Conservation (phyloP, 2,113 vertebrate species). For the Prunella fulvescens region DNA sequence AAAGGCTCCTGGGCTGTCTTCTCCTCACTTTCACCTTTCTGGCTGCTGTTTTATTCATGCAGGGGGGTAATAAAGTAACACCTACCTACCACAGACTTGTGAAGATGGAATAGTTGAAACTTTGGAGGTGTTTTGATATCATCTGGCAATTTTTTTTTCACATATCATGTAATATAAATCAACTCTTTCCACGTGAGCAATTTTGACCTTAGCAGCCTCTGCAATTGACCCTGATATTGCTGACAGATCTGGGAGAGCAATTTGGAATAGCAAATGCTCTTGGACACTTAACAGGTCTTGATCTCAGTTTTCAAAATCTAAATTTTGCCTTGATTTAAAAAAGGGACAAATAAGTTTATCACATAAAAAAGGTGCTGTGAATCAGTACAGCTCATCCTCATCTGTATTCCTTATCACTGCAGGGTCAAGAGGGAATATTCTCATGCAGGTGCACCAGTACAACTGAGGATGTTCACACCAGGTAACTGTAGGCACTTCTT, state of each 20-base stretch:
- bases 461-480: not conserved
- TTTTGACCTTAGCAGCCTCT: constrained; percentile 39
- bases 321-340: not conserved
- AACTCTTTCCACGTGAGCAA: not conserved
- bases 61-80: not conserved
- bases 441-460: not conserved
- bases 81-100: not conserved
- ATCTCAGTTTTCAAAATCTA: not conserved
- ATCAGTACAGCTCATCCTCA: not conserved
- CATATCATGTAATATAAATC: not conserved
- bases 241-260: not conserved
- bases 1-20: not conserved
- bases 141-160: not conserved
- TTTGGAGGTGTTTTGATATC: not conserved
- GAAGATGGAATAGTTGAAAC: constrained; percentile 28
- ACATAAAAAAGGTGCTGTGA: not conserved
- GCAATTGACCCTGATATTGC: constrained; percentile 8
- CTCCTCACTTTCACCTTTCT: not conserved
- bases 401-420: not conserved
- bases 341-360: not conserved
- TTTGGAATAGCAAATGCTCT: constrained; percentile 5
- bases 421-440: not conserved
- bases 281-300: not conserved
- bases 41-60: not conserved
- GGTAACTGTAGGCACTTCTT: not conserved